A percentile compares a stretch with the other conserved stretches of the same genome.
Evolutionary conservation across 1,140 invertebrate genomes (phyloP).

Genomic region (Zophobas atratus): DNA sequence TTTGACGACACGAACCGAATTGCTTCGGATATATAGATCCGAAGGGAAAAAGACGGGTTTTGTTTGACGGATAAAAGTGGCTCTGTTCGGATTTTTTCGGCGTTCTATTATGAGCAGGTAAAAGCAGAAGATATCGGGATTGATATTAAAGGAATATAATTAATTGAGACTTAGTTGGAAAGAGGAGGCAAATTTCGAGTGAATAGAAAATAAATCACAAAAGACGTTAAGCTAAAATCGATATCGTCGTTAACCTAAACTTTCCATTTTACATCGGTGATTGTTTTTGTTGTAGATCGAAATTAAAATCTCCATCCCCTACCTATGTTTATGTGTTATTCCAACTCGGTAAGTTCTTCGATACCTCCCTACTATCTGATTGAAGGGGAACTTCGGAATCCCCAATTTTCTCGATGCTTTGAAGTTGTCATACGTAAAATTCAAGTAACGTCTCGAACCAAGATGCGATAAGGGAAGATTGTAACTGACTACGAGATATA

Average conservation of each 20-base stretch:
- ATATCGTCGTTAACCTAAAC: constrained; percentile 48
- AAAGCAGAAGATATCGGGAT: constrained; percentile 28
- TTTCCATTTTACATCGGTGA: constrained; percentile 49
- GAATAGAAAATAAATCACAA: constrained; percentile 51
- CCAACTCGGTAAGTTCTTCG: constrained; percentile 45
- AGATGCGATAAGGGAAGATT: constrained; percentile 49
- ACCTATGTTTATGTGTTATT: constrained; percentile 50
- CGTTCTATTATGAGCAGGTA: constrained; percentile 27
- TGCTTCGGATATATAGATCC: not conserved
- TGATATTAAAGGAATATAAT: constrained; percentile 47
- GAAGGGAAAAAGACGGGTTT: constrained; percentile 12
- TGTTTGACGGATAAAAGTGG: constrained; percentile 30
- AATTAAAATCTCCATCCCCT: constrained; percentile 50
- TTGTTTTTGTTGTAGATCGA: constrained; percentile 50
- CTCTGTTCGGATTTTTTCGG: constrained; percentile 16
- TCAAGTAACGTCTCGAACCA: constrained; percentile 46
- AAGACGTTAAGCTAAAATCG: constrained; percentile 50
- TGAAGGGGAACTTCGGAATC: constrained; percentile 45
- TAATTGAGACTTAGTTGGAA: constrained; percentile 47
- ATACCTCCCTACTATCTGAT: constrained; percentile 46
- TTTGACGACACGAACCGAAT: constrained; percentile 24
- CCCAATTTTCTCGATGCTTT: constrained; percentile 49
- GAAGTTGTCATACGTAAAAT: constrained; percentile 52
- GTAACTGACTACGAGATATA: constrained; percentile 48
- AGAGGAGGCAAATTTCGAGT: constrained; percentile 46